Evolutionary conservation across 2,797 vertebrate species (phyloP).

Genomic region (Malacoctenus gilli): DNA sequence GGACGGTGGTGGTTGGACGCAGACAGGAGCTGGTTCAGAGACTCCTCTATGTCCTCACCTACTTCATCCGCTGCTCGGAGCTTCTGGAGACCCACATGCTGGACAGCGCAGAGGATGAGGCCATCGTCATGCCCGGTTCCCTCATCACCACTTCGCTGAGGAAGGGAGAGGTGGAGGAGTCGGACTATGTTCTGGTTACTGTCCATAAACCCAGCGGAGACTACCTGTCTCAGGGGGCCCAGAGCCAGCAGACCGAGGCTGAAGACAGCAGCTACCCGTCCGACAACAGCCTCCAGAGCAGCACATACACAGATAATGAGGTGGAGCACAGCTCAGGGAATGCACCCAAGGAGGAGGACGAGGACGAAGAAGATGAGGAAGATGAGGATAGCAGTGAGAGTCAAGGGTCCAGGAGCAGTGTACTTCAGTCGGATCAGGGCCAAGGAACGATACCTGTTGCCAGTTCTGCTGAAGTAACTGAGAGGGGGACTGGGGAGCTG

Average conservation of each 20-base stretch:
- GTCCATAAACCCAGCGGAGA: constrained; percentile 92
- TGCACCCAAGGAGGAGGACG: constrained; percentile 69
- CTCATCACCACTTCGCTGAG: constrained; percentile 97
- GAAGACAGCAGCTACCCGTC: constrained; percentile 78
- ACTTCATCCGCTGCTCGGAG: constrained; percentile 98
- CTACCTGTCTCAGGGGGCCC: constrained; percentile 81
- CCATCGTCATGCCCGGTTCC: constrained; percentile 95
- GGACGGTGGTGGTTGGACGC: constrained; percentile 93
- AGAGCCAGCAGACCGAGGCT: constrained; percentile 37
- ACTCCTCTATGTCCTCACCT: constrained; percentile 96
- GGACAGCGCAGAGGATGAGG: constrained; percentile 94
- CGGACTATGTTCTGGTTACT: constrained; percentile 96
- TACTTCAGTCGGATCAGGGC: constrained; percentile 54
- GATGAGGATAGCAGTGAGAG: constrained; percentile 75
- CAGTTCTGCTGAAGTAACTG: constrained; percentile 35
- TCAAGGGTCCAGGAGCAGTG: constrained; percentile 72
- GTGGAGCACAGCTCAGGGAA: constrained; percentile 44
- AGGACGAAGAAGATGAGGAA: constrained; percentile 68
- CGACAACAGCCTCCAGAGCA: constrained; percentile 87
- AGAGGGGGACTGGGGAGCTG: constrained; percentile 33
- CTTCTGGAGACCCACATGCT: constrained; percentile 94
- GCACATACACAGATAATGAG: constrained; percentile 80
- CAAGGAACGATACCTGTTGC: no score
- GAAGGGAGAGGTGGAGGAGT: constrained; percentile 96
- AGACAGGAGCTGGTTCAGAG: constrained; percentile 95